A percentile compares a stretch with the other conserved stretches of the same genome.
Conservation (phyloP, 2,797 vertebrate genomes). For the Pygocentrus nattereri region DNA sequence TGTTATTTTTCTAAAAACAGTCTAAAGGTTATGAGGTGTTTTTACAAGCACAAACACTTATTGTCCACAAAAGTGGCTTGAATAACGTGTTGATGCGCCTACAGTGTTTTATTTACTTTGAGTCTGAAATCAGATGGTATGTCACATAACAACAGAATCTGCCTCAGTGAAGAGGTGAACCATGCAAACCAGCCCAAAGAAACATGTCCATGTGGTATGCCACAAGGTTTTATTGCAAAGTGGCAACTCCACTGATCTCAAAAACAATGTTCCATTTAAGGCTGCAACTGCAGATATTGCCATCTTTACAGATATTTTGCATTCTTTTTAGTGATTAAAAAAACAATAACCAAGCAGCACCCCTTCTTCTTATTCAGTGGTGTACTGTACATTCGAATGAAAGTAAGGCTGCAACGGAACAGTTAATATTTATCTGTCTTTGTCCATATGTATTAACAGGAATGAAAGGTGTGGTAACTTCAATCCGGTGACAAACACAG, state of each 20-base stretch:
- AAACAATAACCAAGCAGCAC: slow-evolving; percentile 83
- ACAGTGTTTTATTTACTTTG: not conserved
- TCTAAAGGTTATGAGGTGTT: no score
- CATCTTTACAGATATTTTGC: slow-evolving; percentile 79
- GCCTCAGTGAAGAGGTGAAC: slow-evolving; percentile 27
- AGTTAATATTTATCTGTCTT: slow-evolving; percentile 72
- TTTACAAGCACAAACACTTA: no score
- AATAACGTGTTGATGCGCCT: no score
- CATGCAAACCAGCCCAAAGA: slow-evolving; percentile 74
- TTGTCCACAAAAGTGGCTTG: no score
- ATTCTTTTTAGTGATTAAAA: slow-evolving; percentile 84
- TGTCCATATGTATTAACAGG: slow-evolving; percentile 80
- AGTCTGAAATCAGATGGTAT: not conserved
- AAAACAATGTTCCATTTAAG: slow-evolving; percentile 92
- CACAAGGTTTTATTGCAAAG: slow-evolving; percentile 95
- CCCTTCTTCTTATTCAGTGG: slow-evolving; percentile 73
- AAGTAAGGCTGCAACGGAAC: slow-evolving; percentile 85
- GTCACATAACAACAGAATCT: not conserved
- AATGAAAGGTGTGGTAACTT: slow-evolving; percentile 85
- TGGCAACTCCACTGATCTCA: slow-evolving; percentile 88
- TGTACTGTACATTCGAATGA: slow-evolving; percentile 87
- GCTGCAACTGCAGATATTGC: slow-evolving; percentile 89
- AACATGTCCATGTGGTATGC: slow-evolving; percentile 83
- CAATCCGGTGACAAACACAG: slow-evolving; percentile 80
- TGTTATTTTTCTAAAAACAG: no score